These are phyloP conservation scores for Neopipo cinnamomea DNA, from an alignment of 2,113 vertebrate genomes.

Conservation along the genomic window DNA sequence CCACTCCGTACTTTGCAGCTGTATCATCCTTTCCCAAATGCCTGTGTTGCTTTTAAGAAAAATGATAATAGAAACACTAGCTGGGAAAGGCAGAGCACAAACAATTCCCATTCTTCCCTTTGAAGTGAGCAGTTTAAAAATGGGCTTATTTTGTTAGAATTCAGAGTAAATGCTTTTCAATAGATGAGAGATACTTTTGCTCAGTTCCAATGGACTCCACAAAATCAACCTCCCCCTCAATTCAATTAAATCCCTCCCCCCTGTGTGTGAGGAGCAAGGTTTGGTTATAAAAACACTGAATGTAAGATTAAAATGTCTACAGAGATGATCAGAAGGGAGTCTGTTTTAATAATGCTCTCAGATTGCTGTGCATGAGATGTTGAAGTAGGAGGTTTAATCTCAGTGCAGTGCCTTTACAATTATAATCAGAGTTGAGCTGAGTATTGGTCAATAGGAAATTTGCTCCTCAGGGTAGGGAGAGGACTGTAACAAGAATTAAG, in stretches of 20 bases:
- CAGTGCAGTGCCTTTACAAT: conserved; percentile 58
- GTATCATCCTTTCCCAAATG: conserved; percentile 24
- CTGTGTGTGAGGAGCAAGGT: conserved; percentile 48
- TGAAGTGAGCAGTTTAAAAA: conserved; percentile 45
- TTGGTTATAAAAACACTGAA: conserved; percentile 68
- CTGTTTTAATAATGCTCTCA: conserved; percentile 68
- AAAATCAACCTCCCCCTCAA: conserved; percentile 68
- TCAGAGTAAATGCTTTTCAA: conserved; percentile 51
- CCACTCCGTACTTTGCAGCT: neutral
- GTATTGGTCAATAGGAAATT: conserved; percentile 60
- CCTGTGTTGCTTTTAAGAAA: conserved; percentile 33
- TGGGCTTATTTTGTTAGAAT: conserved; percentile 64
- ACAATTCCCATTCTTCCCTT: conserved; percentile 50
- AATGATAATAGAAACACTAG: conserved; percentile 24
- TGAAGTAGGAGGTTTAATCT: conserved; percentile 62
- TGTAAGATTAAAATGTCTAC: conserved; percentile 63
- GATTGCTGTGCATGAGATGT: conserved; percentile 51
- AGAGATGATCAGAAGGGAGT: conserved; percentile 66
- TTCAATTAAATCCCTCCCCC: conserved; percentile 68
- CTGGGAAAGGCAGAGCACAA: conserved; percentile 8
- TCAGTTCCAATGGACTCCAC: conserved; percentile 39
- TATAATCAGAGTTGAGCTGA: conserved; percentile 69
- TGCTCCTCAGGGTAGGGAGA: conserved; percentile 36
- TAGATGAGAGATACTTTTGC: conserved; percentile 38
- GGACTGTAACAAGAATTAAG: conserved; percentile 58